Percentiles rank a stretch among this genome's conserved stretches.
phyloP scores from a whole-genome alignment of 1,140 invertebrate genomes.

The Sycophila sp. region DNA sequence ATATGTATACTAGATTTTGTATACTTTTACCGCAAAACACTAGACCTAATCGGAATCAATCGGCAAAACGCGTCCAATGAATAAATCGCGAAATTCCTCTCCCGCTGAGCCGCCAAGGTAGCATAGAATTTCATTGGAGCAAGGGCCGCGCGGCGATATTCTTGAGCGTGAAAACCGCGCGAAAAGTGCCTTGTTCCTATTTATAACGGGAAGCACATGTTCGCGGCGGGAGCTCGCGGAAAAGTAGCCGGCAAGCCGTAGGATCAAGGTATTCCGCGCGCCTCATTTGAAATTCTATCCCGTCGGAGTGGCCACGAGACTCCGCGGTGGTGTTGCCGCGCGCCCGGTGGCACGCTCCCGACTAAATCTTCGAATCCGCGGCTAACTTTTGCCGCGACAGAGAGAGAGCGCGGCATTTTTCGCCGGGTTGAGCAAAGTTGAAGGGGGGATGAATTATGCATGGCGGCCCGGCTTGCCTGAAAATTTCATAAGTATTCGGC shows the following conservation, averaged over 20 bases:
- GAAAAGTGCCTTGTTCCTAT: conserved; percentile 1
- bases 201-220: conserved; percentile 5
- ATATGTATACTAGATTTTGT: no score
- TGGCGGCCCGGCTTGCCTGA: not conserved
- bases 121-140: not conserved
- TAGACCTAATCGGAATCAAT: no score
- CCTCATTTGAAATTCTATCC: conserved; percentile 29
- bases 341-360: not conserved
- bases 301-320: not conserved
- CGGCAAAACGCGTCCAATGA: no score
- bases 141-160: not conserved
- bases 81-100: no score
- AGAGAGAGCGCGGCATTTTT: conserved; percentile 1
- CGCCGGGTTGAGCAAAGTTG: conserved; percentile 5
- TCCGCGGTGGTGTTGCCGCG: not conserved
- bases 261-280: conserved; percentile 21
- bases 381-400: not conserved
- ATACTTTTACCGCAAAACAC: no score
- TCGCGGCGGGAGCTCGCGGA: not conserved
- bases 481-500: not conserved
- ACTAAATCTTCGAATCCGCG: conserved; percentile 20
- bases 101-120: not conserved
- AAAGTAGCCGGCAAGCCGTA: conserved; percentile 7
- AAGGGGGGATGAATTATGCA: conserved; percentile 14
- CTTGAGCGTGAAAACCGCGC: not conserved